Evolutionary conservation across 2,888 invertebrate species (phyloP).

Genomic region (Brachynemurus nebulosus): DNA sequence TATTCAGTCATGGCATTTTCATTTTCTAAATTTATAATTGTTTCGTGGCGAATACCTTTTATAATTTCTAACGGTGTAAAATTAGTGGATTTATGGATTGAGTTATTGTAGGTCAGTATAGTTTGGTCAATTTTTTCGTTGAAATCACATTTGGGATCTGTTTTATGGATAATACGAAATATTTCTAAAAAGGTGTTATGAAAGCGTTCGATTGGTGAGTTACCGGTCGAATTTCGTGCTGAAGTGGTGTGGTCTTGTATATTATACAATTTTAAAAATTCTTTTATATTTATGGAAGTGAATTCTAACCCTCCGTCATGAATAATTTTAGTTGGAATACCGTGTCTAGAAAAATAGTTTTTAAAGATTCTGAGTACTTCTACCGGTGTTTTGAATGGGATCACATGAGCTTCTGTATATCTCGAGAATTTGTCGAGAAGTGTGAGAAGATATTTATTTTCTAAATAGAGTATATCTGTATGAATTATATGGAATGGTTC

Average conservation of each 20-base stretch:
- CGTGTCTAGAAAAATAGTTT: not conserved
- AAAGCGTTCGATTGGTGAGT: not conserved
- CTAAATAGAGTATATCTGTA: not conserved
- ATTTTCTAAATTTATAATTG: not conserved
- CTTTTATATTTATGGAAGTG: not conserved
- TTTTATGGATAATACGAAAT: not conserved
- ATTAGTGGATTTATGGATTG: not conserved
- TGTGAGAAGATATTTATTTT: not conserved
- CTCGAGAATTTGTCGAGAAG: not conserved
- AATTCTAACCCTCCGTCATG: not conserved
- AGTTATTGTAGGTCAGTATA: not conserved
- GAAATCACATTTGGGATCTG: not conserved
- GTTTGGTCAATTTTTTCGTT: not conserved
- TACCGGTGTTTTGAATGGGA: not conserved
- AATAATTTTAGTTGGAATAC: not conserved
- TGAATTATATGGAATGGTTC: not conserved
- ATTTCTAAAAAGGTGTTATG: not conserved
- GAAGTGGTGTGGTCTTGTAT: not conserved
- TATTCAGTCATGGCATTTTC: not conserved
- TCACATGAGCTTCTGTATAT: not conserved
- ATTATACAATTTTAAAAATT: not conserved
- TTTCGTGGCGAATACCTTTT: not conserved
- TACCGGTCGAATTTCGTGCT: too few species aligned
- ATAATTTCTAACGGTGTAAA: not conserved
- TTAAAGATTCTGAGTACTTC: not conserved